These are phyloP conservation scores for Syndactyla subalaris DNA, from an alignment of 2,797 vertebrate genomes.

Conservation along the genomic window DNA sequence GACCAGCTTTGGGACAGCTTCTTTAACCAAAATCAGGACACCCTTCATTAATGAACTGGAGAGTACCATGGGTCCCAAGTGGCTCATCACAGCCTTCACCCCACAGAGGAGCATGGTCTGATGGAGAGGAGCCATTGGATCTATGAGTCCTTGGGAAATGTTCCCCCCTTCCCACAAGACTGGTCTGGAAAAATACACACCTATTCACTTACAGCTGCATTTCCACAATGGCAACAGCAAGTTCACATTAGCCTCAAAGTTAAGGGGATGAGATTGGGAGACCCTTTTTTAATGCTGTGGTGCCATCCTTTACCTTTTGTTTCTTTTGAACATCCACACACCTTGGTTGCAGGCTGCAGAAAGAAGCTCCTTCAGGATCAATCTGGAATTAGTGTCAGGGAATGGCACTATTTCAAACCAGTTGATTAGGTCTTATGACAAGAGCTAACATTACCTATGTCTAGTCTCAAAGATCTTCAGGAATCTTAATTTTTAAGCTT, in stretches of 20 bases:
- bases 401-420: neutral
- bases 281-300: neutral
- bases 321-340: neutral
- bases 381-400: neutral
- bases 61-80: neutral
- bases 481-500: slow-evolving; percentile 8
- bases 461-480: neutral
- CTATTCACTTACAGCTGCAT: neutral
- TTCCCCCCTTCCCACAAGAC: neutral
- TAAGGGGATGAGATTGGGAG: neutral
- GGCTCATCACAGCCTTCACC: neutral
- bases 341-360: neutral
- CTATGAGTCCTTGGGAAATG: neutral
- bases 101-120: neutral
- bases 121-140: neutral
- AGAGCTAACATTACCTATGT: neutral
- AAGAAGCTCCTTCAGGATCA: neutral
- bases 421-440: neutral
- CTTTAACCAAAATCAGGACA: neutral
- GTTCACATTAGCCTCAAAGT: neutral
- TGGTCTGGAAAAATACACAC: neutral
- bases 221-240: neutral
- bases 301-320: neutral
- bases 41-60: rapidly evolving
- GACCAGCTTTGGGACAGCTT: neutral